Base-by-base conservation (phyloP, 1,140 invertebrate genomes). In the Dufourea novaeangliae region DNA sequence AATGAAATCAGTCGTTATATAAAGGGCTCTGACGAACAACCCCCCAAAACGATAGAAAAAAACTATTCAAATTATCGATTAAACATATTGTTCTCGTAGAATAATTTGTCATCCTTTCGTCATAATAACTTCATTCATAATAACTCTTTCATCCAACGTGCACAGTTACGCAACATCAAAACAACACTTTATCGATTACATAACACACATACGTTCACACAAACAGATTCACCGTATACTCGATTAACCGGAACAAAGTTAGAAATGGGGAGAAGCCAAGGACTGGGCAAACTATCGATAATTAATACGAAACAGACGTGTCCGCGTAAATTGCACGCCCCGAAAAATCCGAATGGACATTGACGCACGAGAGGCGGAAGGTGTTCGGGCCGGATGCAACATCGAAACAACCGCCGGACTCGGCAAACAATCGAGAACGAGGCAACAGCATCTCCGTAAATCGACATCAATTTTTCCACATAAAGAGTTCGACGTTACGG, bases 401-500 rank as follows among this genome's bases (percentile, higher is more conserved):
- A 2, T 2, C 25, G 25, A 46, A 46, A 46, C 62, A 20, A 46
- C 10, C 4, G 11, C 8, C 12, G 7, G 32, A 22, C 27, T 46
- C n/a, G 27, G 0, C 62, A 27, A 64, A 64, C 62, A 46, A 64
- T 46, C 62, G 25, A 20, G 7, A 1, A 12, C 17, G 3, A 1
- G 10, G 8, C 0, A 12, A 5, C 7, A 20, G 34, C 1, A 17
- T 0, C n/a, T 6, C 6, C n/a, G 46, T 68, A 54, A 68, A 68
- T 54, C 46, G 46, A 54, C 46, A 39, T 54, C 46, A 68, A 68
- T 68, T 54, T 68, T 68, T 54, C 66, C 32, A 34, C 46, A 68
- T 68, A 68, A 68, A 68, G 32, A 37, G 66, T 68, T 54, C 0
- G 46, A 1, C 32, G 66, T 32, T 3, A 1, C 32, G 44, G 5